Evolutionary conservation across 2,113 vertebrate genomes (phyloP).

Genomic region (Tilapia sparmanii): DNA sequence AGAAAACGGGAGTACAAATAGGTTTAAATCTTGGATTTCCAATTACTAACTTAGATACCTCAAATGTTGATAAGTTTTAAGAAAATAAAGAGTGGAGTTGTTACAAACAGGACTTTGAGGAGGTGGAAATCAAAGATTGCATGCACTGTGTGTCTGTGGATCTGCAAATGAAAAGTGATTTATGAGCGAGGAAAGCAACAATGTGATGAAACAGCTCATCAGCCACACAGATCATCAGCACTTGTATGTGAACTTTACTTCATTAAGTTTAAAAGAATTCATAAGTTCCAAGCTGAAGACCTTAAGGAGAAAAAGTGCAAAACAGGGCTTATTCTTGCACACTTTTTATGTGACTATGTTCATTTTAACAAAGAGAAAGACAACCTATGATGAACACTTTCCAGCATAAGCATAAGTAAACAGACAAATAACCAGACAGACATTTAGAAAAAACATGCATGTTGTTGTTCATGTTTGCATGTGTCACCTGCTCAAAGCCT

Average conservation of each 20-base stretch:
- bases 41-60: background rate
- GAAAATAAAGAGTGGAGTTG: background rate
- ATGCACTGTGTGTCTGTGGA: background rate
- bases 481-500: background rate
- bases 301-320: background rate
- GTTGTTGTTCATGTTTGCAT: accelerated
- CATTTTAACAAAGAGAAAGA: background rate
- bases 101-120: background rate
- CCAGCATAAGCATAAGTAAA: background rate
- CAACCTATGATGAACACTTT: background rate
- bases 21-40: background rate
- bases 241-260: background rate
- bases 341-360: background rate
- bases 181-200: background rate
- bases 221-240: background rate
- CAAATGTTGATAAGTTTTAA: background rate
- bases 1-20: background rate
- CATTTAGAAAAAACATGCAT: background rate
- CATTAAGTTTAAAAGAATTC: background rate
- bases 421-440: background rate
- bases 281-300: background rate
- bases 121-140: background rate
- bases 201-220: background rate
- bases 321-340: background rate
- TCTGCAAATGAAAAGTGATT: background rate